Conservation (phyloP, 2,888 invertebrate species). For the Archaeoteleia sp. region DNA sequence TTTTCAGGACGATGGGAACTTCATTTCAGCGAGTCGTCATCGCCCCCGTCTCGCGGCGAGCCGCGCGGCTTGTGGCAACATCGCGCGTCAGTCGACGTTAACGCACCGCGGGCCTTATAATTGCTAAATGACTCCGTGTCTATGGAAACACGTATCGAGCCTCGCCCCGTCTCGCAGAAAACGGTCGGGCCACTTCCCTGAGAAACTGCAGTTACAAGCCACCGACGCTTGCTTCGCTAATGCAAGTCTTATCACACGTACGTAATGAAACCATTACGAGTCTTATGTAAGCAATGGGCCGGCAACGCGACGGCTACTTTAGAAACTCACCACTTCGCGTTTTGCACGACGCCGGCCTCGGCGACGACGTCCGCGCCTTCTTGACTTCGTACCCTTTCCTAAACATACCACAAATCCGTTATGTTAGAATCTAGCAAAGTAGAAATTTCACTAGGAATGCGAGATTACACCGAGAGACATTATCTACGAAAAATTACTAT, state of each 20-base stretch:
- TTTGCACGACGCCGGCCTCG: neutral
- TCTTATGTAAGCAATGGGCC: constrained; percentile 51
- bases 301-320: constrained; percentile 33
- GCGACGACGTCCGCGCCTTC: neutral
- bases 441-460: no score
- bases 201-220: constrained; percentile 49
- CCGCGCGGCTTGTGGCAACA: constrained; percentile 11
- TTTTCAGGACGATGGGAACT: constrained; percentile 42
- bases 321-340: constrained; percentile 29
- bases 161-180: constrained; percentile 31
- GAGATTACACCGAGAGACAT: no score
- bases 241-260: constrained; percentile 56
- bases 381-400: no score
- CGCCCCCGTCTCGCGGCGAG: constrained; percentile 27
- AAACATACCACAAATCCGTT: no score
- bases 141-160: constrained; percentile 26
- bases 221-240: constrained; percentile 38
- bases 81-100: constrained; percentile 28
- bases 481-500: no score
- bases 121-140: constrained; percentile 53
- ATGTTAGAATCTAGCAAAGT: no score
- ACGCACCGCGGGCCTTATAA: constrained; percentile 37
- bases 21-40: constrained; percentile 47
- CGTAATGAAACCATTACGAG: constrained; percentile 60
- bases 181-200: constrained; percentile 49